These are phyloP conservation scores for Cebus imitator DNA, from an alignment of 2,113 vertebrate genomes.

Conservation along the genomic window DNA sequence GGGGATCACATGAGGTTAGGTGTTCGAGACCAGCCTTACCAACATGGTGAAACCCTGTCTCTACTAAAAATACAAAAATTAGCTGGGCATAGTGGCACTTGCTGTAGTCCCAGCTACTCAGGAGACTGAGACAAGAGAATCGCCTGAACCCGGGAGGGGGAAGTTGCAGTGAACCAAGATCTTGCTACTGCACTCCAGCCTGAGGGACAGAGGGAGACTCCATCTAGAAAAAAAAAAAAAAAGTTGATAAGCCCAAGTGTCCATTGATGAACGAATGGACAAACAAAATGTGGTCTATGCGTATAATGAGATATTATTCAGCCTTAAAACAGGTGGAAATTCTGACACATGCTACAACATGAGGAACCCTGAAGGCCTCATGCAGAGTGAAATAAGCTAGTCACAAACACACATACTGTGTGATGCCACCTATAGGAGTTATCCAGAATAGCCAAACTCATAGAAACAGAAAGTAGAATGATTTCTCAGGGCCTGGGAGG, in stretches of 20 bases:
- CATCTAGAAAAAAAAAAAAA: background rate
- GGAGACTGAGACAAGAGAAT: background rate
- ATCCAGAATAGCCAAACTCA: background rate
- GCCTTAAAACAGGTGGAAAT: background rate
- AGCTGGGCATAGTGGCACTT: too few relatives aligned
- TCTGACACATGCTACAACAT: background rate
- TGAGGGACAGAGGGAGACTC: background rate
- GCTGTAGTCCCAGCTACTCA: background rate
- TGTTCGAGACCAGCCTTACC: too few relatives aligned
- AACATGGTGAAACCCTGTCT: background rate
- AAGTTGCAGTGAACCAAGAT: background rate
- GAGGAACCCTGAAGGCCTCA: background rate
- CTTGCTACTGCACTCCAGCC: background rate
- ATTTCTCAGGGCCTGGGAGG: background rate
- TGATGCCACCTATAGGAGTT: background rate
- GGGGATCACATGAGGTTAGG: background rate
- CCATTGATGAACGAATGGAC: background rate
- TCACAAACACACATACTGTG: background rate
- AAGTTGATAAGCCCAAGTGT: background rate
- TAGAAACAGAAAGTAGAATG: background rate
- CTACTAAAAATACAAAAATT: background rate
- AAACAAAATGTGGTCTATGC: background rate
- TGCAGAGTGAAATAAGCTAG: background rate
- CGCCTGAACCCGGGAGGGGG: background rate
- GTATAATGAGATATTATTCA: background rate